Conservation (phyloP, 2,888 invertebrate species). For the Tanytarsus gracilentus region DNA sequence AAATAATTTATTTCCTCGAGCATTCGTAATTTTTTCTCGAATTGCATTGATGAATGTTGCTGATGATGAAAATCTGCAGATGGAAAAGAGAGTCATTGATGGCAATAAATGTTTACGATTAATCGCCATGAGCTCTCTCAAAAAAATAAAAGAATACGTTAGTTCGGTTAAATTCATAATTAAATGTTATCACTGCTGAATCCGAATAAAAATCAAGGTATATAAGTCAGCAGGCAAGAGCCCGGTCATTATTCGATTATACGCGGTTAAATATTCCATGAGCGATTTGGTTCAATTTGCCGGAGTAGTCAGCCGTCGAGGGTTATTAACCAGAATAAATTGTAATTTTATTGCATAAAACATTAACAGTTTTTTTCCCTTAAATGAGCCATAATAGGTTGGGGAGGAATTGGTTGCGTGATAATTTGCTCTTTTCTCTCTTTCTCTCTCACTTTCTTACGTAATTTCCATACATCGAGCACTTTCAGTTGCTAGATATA, state of each 20-base stretch:
- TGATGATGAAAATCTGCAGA: background rate
- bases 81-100: background rate
- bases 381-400: constrained; percentile 22
- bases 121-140: no score
- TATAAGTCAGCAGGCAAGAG: background rate
- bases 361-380: constrained; percentile 26
- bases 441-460: background rate
- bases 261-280: constrained; percentile 8
- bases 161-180: background rate
- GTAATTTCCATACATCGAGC: constrained; percentile 10
- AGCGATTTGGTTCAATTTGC: background rate
- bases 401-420: constrained; percentile 17
- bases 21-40: background rate
- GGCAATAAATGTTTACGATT: background rate
- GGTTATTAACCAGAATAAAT: constrained; percentile 16
- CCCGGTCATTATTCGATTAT: background rate
- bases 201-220: background rate
- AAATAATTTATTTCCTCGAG: constrained; percentile 26
- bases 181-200: background rate
- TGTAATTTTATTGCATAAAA: constrained; percentile 27
- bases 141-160: no score
- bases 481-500: background rate
- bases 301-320: background rate
- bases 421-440: constrained; percentile 1
- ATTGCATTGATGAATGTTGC: background rate